These are phyloP conservation scores for Rhinichthys klamathensis DNA, from an alignment of 2,113 vertebrate species.

Conservation along the genomic window DNA sequence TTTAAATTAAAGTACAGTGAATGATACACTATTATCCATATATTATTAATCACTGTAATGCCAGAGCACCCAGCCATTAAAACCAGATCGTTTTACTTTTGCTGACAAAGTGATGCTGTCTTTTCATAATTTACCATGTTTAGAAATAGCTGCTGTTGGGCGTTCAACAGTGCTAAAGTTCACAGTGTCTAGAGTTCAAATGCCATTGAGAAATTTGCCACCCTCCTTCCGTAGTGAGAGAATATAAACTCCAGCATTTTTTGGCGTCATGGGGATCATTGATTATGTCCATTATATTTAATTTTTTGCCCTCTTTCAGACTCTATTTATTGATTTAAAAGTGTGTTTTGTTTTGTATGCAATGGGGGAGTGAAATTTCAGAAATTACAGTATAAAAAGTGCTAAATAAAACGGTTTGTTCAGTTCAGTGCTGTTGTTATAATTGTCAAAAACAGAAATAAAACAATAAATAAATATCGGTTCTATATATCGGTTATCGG, in stretches of 20 bases:
- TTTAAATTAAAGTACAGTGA: background rate
- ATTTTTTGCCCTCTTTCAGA: too few relatives aligned
- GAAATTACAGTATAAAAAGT: too few relatives aligned
- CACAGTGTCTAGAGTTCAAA: slow-evolving; percentile 11
- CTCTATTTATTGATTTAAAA: too few relatives aligned
- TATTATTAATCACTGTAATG: slow-evolving; percentile 50
- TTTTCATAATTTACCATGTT: slow-evolving; percentile 16
- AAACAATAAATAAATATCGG: too few relatives aligned
- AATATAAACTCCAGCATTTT: background rate
- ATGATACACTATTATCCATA: background rate
- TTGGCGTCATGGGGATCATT: too few relatives aligned
- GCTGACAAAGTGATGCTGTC: background rate
- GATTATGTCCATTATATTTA: too few relatives aligned
- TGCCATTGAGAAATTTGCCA: background rate
- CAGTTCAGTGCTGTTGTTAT: too few relatives aligned
- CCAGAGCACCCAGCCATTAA: slow-evolving; percentile 13
- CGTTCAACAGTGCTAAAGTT: slow-evolving; percentile 27
- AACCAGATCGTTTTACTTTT: slow-evolving; percentile 12
- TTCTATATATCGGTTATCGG: too few relatives aligned
- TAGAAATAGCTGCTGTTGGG: slow-evolving; percentile 22
- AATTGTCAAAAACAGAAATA: too few relatives aligned
- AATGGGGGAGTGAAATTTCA: too few relatives aligned
- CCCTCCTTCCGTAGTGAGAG: background rate
- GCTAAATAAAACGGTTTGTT: too few relatives aligned
- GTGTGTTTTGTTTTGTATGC: too few relatives aligned